These are phyloP conservation scores for Torymus texanus DNA, from an alignment of 2,888 invertebrate species.

Conservation along the genomic window DNA sequence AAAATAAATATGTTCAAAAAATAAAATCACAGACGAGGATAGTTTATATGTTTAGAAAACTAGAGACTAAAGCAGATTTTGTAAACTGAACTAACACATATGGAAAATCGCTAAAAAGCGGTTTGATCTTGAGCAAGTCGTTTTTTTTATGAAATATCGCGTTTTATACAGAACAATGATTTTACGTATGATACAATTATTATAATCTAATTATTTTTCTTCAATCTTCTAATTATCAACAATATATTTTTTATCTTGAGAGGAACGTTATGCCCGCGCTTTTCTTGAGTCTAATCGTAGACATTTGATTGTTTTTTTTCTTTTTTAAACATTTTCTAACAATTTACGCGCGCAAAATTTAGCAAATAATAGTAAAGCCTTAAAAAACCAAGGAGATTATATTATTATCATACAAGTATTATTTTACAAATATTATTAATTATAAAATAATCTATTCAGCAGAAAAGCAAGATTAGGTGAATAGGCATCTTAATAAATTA, in stretches of 20 bases:
- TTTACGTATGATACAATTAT: slow-evolving; percentile 4
- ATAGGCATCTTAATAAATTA: not conserved
- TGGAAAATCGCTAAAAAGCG: slow-evolving; percentile 11
- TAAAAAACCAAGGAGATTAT: not conserved
- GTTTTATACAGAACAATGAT: slow-evolving; percentile 6
- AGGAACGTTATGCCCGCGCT: slow-evolving; percentile 55
- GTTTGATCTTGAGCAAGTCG: not conserved
- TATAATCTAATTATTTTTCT: slow-evolving; percentile 28
- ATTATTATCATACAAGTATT: slow-evolving; percentile 13
- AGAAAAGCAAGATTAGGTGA: not conserved
- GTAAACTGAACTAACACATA: slow-evolving; percentile 22
- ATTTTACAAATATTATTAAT: slow-evolving; percentile 14
- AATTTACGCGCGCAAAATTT: slow-evolving; percentile 10
- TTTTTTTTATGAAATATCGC: slow-evolving; percentile 7
- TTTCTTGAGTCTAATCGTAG: slow-evolving; percentile 37
- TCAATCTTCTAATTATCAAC: slow-evolving; percentile 32
- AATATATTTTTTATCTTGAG: slow-evolving; percentile 40
- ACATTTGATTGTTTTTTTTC: slow-evolving; percentile 36
- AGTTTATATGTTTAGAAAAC: slow-evolving; percentile 37
- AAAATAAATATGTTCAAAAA: slow-evolving; percentile 48
- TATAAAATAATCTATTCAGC: not conserved
- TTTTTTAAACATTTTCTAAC: slow-evolving; percentile 13
- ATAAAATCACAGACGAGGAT: slow-evolving; percentile 54
- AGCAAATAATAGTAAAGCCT: not conserved
- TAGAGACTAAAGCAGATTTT: slow-evolving; percentile 24